These are phyloP conservation scores for Brachyopa scutellaris DNA, from an alignment of 2,888 invertebrate species.

Conservation along the genomic window DNA sequence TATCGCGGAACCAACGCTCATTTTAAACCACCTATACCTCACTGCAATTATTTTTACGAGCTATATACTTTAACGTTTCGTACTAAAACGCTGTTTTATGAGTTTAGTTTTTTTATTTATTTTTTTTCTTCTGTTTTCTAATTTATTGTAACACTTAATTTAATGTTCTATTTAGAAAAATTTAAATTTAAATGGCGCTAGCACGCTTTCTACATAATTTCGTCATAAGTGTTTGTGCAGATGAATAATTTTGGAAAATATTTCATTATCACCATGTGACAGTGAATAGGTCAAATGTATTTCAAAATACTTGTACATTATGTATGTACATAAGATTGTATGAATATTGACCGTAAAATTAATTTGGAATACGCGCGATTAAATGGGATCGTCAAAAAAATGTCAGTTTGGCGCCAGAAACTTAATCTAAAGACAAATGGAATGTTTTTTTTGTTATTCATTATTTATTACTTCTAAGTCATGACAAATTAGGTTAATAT, in stretches of 20 bases:
- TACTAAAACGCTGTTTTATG: not conserved
- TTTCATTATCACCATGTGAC: slow-evolving; percentile 40
- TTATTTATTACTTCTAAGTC: not conserved
- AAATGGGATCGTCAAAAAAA: slow-evolving; percentile 16
- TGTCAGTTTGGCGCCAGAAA: not conserved
- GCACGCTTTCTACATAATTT: not conserved
- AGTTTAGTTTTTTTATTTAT: too few relatives aligned
- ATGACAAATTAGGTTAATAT: slow-evolving; percentile 1
- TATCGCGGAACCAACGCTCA: not conserved
- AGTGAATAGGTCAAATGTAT: slow-evolving; percentile 30
- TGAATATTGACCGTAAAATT: not conserved
- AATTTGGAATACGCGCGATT: slow-evolving; percentile 17
- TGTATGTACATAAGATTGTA: too few relatives aligned
- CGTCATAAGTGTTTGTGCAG: not conserved
- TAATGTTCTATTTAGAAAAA: slow-evolving; percentile 2
- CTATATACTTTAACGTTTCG: not conserved
- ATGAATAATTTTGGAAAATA: slow-evolving; percentile 3
- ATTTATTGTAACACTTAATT: not conserved
- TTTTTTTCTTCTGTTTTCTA: not conserved
- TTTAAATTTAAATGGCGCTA: slow-evolving; percentile 12
- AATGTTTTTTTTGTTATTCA: too few relatives aligned
- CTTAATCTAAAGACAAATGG: not conserved
- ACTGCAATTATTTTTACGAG: not conserved
- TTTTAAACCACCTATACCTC: not conserved
- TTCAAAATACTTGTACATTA: not conserved